phyloP scores from a whole-genome alignment of 1,140 invertebrate species.

The Parapsyche elsis region DNA sequence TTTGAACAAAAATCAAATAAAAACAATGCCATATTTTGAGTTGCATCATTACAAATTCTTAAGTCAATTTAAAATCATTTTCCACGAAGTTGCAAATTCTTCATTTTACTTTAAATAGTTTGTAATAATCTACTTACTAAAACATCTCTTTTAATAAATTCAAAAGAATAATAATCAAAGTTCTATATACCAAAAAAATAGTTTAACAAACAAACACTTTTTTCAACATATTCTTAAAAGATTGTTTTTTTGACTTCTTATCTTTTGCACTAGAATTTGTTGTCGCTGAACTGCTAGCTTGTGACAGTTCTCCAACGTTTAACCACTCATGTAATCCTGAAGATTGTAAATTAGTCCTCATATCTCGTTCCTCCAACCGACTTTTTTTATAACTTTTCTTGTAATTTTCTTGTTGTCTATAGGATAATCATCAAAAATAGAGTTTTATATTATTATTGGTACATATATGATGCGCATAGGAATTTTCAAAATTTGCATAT shows the following conservation, averaged over 20 bases:
- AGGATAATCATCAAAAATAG: no score
- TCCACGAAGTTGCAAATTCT: no score
- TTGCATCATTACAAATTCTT: no score
- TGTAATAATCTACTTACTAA: background rate
- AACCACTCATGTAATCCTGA: slow-evolving; percentile 67
- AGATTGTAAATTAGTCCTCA: slow-evolving; percentile 63
- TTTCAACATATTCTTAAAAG: slow-evolving; percentile 73
- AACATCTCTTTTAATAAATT: background rate
- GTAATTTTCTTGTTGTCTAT: no score
- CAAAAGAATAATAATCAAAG: background rate
- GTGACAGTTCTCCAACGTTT: slow-evolving; percentile 65
- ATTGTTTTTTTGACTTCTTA: slow-evolving; percentile 64
- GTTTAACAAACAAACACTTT: slow-evolving; percentile 71
- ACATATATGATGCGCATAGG: background rate
- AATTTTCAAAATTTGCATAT: background rate
- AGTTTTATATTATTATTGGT: background rate
- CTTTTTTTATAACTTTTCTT: slow-evolving; percentile 59
- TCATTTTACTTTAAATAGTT: background rate
- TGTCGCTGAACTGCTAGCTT: slow-evolving; percentile 61
- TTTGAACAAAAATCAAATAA: no score
- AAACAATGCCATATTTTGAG: no score
- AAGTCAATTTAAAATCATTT: no score
- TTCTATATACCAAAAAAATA: background rate
- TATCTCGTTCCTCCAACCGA: slow-evolving; percentile 62
- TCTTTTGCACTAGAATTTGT: slow-evolving; percentile 63